phyloP scores from a whole-genome alignment of 2,888 invertebrate species.

The Harmothoe impar region DNA sequence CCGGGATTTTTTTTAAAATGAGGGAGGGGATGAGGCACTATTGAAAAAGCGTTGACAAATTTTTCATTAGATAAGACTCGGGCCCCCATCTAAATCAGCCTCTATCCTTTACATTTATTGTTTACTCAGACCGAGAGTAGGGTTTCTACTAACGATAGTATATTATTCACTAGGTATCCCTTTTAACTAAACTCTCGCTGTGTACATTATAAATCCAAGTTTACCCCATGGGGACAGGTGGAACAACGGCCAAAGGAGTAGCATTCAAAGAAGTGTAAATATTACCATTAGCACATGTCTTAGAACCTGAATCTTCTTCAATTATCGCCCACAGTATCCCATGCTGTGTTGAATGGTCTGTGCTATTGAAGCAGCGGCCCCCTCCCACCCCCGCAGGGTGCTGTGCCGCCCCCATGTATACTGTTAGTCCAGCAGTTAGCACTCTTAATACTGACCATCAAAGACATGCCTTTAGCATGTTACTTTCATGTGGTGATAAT shows the following conservation, averaged over 20 bases:
- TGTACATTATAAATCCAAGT: not conserved
- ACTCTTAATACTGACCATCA: not conserved
- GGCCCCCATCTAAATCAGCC: too few species aligned
- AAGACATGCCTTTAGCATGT: not conserved
- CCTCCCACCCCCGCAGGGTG: not conserved
- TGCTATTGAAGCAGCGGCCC: not conserved
- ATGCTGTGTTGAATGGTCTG: not conserved
- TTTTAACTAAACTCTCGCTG: not conserved
- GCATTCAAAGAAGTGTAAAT: slow-evolving; percentile 15
- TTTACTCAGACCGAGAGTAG: too few species aligned
- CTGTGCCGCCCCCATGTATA: not conserved
- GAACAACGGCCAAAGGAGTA: not conserved
- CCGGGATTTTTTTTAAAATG: too few species aligned
- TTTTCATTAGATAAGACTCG: too few species aligned
- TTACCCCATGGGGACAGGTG: slow-evolving; percentile 3
- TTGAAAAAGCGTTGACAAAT: too few species aligned
- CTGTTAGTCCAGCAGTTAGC: slow-evolving; percentile 19
- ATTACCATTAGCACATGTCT: slow-evolving; percentile 35
- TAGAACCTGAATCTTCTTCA: not conserved
- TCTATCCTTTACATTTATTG: too few species aligned
- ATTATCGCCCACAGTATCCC: not conserved
- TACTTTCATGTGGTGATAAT: slow-evolving; percentile 21
- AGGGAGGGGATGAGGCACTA: too few species aligned
- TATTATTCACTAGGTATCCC: too few species aligned
- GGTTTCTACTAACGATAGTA: too few species aligned